phyloP scores from a whole-genome alignment of 2,113 vertebrate genomes.

The Xenus cinereus region DNA sequence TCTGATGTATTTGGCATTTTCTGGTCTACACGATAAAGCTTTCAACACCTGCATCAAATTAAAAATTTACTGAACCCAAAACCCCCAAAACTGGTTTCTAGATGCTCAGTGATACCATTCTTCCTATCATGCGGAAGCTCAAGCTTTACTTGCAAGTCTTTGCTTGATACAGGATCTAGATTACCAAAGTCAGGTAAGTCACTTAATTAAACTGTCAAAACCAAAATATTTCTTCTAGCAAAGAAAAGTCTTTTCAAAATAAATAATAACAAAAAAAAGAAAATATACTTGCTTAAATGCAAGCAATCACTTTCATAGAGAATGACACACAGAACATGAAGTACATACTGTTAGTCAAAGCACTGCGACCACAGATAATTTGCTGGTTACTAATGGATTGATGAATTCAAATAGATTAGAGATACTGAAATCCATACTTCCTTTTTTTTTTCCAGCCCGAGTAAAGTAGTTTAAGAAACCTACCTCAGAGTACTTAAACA shows the following conservation, averaged over 20 bases:
- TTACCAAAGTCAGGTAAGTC: background rate
- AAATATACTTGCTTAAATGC: background rate
- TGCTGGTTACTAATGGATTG: background rate
- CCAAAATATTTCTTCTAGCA: background rate
- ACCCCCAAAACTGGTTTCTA: background rate
- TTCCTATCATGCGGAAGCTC: background rate
- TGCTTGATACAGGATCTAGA: background rate
- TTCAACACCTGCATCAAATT: background rate
- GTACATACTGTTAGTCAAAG: background rate
- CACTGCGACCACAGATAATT: background rate
- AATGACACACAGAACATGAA: background rate
- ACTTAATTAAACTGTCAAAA: conserved; percentile 8
- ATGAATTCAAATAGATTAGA: background rate
- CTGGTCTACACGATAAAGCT: background rate
- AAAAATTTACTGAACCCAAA: background rate
- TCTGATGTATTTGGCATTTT: background rate
- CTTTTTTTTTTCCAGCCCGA: background rate
- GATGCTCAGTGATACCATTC: background rate
- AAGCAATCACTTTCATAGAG: background rate
- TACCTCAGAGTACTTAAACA: conserved; percentile 94
- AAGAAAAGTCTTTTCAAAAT: background rate
- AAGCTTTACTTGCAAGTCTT: background rate
- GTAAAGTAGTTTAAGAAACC: conserved; percentile 31
- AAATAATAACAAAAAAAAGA: background rate
- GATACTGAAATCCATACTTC: background rate